A percentile compares a stretch with the other conserved stretches of the same genome.
These are phyloP conservation scores for Micromesistius poutassou DNA, from an alignment of 2,797 vertebrate species.

Conservation along the genomic window DNA sequence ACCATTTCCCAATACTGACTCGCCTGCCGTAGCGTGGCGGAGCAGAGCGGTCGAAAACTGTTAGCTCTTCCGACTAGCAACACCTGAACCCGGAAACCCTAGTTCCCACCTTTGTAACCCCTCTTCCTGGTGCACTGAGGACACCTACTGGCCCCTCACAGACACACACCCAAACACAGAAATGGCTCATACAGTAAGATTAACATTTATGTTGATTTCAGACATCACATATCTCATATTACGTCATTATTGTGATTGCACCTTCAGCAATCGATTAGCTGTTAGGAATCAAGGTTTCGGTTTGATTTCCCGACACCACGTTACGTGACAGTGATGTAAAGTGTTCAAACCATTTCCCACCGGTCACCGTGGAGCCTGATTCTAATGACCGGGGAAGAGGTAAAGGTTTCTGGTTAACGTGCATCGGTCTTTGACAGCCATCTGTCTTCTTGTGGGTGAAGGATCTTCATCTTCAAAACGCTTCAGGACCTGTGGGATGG, in stretches of 20 bases:
- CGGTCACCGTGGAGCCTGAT: background rate
- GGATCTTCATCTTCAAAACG: constrained; percentile 39
- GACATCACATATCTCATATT: no score
- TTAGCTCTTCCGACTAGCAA: no score
- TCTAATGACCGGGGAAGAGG: constrained; percentile 51
- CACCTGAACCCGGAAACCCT: no score
- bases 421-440: constrained; percentile 64
- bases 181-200: no score
- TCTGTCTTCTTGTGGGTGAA: constrained; percentile 24
- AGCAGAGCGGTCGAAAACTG: no score
- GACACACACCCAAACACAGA: no score
- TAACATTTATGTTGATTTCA: no score
- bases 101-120: no score
- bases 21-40: no score
- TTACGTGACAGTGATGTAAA: background rate
- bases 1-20: no score
- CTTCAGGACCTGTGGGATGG: constrained; percentile 51
- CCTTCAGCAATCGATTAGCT: background rate
- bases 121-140: no score
- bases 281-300: background rate
- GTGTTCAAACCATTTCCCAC: background rate
- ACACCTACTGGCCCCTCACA: no score
- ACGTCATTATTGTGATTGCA: background rate
- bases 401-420: constrained; percentile 55
- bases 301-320: background rate